A percentile compares a stretch with the other conserved stretches of the same genome.
phyloP scores from a whole-genome alignment of 2,888 invertebrate genomes.

The Gastracanthus pulcherrimus region DNA sequence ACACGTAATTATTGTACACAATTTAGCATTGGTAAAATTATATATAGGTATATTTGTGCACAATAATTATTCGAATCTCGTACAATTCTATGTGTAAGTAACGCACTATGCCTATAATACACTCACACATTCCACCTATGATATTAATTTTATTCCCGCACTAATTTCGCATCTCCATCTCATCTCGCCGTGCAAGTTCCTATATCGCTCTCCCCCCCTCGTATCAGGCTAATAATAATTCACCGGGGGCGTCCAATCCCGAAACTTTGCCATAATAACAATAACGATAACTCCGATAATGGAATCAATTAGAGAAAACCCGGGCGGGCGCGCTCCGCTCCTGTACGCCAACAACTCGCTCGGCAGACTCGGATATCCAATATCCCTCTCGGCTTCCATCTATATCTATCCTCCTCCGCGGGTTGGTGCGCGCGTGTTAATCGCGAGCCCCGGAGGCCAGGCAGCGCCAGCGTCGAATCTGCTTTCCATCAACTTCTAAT shows the following conservation, averaged over 20 bases:
- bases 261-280: background rate
- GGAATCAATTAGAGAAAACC: conserved; percentile 31
- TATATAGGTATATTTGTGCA: too few species aligned
- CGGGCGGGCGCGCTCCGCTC: background rate
- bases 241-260: background rate
- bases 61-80: too few species aligned
- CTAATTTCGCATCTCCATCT: background rate
- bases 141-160: too few species aligned
- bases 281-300: conserved; percentile 4
- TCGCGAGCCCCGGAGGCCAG: background rate
- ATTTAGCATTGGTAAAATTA: too few species aligned
- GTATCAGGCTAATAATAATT: background rate
- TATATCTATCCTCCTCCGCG: too few species aligned
- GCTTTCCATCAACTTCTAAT: conserved; percentile 41
- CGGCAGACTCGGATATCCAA: background rate
- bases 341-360: background rate
- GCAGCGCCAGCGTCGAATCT: conserved; percentile 20
- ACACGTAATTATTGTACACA: too few species aligned
- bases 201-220: too few species aligned
- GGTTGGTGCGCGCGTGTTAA: conserved; percentile 10
- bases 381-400: too few species aligned
- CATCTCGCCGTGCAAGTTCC: background rate
- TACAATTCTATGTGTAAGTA: too few species aligned
- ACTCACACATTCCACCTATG: too few species aligned
- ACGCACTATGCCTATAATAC: too few species aligned